Evolutionary conservation across 2,797 vertebrate species (phyloP).

Genomic region (Streptopelia turtur): DNA sequence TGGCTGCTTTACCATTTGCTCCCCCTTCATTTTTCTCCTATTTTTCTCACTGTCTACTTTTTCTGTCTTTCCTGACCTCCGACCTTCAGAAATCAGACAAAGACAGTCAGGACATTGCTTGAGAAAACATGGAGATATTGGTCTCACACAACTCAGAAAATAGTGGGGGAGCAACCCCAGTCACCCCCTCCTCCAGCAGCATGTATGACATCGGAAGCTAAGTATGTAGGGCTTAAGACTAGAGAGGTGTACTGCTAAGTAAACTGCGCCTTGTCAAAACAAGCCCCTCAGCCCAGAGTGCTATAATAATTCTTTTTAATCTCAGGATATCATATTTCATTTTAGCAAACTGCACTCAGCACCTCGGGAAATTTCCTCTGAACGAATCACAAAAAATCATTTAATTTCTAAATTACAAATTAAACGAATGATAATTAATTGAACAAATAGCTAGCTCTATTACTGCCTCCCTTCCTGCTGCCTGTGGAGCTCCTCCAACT

Average conservation of each 20-base stretch:
- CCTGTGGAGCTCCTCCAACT: neutral
- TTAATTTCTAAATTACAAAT: constrained; percentile 44
- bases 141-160: neutral
- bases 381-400: neutral
- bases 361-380: constrained; percentile 18
- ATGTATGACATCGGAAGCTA: neutral
- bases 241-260: neutral
- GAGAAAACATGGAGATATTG: neutral
- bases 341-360: neutral
- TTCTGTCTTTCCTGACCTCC: neutral
- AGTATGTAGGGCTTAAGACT: neutral
- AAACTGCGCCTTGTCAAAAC: neutral
- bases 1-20: neutral
- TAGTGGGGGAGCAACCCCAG: accelerated
- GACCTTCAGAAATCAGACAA: neutral
- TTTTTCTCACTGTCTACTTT: neutral
- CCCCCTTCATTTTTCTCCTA: neutral
- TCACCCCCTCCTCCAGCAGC: neutral
- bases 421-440: constrained; percentile 34
- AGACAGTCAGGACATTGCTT: neutral
- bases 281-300: neutral
- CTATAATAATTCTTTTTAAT: constrained; percentile 19
- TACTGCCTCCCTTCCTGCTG: neutral
- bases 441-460: constrained; percentile 10
- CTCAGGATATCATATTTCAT: constrained; percentile 16